phyloP scores from a whole-genome alignment of 2,113 vertebrate genomes.

The Dromas ardeola region DNA sequence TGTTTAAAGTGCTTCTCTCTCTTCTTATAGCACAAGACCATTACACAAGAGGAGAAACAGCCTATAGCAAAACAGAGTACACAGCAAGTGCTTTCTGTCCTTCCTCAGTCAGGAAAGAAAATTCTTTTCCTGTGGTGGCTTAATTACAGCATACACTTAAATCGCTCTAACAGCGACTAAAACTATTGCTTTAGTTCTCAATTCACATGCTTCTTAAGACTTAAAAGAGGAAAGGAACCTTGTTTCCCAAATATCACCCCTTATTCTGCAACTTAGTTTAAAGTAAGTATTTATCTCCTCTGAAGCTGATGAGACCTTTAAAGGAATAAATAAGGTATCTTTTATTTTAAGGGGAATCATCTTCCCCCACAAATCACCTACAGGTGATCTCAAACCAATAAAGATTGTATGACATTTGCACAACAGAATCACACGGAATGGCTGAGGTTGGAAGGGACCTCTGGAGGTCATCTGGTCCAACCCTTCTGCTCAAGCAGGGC shows the following conservation, averaged over 20 bases:
- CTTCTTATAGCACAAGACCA: neutral
- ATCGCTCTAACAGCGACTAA: neutral
- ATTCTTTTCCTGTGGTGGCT: neutral
- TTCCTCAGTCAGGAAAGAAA: neutral
- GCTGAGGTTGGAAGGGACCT: neutral
- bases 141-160: neutral
- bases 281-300: neutral
- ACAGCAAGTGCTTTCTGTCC: neutral
- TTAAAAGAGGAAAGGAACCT: neutral
- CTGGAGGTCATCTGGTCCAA: neutral
- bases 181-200: neutral
- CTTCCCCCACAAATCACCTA: neutral
- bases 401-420: neutral
- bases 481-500: neutral
- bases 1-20: neutral
- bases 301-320: neutral
- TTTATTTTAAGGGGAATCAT: neutral
- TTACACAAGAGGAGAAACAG: neutral
- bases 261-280: neutral
- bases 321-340: neutral
- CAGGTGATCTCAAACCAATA: neutral
- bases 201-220: neutral
- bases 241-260: neutral
- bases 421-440: neutral
- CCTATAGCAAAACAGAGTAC: neutral